Conservation (phyloP, 1,140 invertebrate species). For the Sitobion miscanthi region DNA sequence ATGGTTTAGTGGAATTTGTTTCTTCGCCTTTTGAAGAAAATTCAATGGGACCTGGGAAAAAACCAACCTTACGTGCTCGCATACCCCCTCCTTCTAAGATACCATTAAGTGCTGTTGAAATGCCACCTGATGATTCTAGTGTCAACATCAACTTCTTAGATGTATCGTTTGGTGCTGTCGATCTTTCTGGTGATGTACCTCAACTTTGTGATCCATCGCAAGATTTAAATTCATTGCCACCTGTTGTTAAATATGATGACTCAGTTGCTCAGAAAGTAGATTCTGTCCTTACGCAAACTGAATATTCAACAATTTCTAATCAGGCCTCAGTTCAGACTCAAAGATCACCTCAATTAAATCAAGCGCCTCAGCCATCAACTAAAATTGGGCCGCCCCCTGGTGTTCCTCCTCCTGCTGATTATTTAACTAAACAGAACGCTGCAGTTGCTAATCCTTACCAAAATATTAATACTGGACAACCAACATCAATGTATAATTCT, state of each 20-base stretch:
- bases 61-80: slow-evolving; percentile 76
- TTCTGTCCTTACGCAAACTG: slow-evolving; percentile 32
- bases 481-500: slow-evolving; percentile 52
- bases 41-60: slow-evolving; percentile 67
- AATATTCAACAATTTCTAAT: slow-evolving; percentile 43
- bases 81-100: slow-evolving; percentile 93
- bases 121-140: slow-evolving; percentile 85
- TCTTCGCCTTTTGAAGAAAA: slow-evolving; percentile 43
- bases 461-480: slow-evolving; percentile 48
- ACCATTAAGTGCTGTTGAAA: slow-evolving; percentile 91
- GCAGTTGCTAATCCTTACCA: slow-evolving; percentile 18
- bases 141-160: slow-evolving; percentile 79
- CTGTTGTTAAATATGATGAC: slow-evolving; percentile 49
- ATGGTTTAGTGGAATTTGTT: slow-evolving; percentile 43
- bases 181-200: slow-evolving; percentile 75
- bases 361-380: slow-evolving; percentile 19
- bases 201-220: slow-evolving; percentile 56
- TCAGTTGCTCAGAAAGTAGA: slow-evolving; percentile 51
- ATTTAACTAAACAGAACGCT: slow-evolving; percentile 44
- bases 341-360: slow-evolving; percentile 47
- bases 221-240: slow-evolving; percentile 39
- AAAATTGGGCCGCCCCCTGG: slow-evolving; percentile 51
- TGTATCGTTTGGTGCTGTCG: slow-evolving; percentile 91
- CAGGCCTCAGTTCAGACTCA: slow-evolving; percentile 28
- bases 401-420: slow-evolving; percentile 55